Conservation (phyloP, 2,797 vertebrate genomes). For the Cetoscarus ocellatus region DNA sequence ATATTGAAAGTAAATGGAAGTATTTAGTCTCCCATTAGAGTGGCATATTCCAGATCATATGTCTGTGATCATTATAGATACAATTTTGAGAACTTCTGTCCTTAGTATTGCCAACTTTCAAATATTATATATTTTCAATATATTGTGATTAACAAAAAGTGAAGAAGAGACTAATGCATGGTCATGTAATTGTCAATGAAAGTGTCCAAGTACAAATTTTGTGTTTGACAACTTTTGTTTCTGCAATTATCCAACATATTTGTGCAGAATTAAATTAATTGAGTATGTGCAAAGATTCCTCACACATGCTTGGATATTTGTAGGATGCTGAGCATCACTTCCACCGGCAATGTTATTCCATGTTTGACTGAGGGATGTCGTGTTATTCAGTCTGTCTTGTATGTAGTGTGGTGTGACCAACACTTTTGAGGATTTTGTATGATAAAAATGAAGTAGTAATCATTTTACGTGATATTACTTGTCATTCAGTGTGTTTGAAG, state of each 20-base stretch:
- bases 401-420: constrained; percentile 80
- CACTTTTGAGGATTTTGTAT: constrained; percentile 80
- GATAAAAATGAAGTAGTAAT: constrained; percentile 71
- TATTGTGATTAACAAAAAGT: constrained; percentile 83
- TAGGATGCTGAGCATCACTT: constrained; percentile 86
- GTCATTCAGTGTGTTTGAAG: constrained; percentile 76
- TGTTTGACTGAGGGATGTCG: constrained; percentile 75
- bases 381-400: constrained; percentile 77
- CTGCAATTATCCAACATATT: constrained; percentile 75
- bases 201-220: constrained; percentile 82
- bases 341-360: constrained; percentile 79
- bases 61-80: constrained; percentile 76
- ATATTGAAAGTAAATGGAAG: constrained; percentile 85
- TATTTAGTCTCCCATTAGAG: constrained; percentile 87
- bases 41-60: constrained; percentile 77
- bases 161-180: constrained; percentile 84
- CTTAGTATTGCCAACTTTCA: constrained; percentile 80
- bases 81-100: constrained; percentile 76
- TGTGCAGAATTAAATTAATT: constrained; percentile 77
- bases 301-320: constrained; percentile 80
- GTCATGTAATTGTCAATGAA: constrained; percentile 81
- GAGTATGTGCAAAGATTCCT: constrained; percentile 73
- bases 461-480: constrained; percentile 80
- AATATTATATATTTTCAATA: constrained; percentile 84
- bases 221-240: constrained; percentile 73